These are phyloP conservation scores for Lynx canadensis DNA, from an alignment of 2,113 vertebrate species.

Conservation along the genomic window DNA sequence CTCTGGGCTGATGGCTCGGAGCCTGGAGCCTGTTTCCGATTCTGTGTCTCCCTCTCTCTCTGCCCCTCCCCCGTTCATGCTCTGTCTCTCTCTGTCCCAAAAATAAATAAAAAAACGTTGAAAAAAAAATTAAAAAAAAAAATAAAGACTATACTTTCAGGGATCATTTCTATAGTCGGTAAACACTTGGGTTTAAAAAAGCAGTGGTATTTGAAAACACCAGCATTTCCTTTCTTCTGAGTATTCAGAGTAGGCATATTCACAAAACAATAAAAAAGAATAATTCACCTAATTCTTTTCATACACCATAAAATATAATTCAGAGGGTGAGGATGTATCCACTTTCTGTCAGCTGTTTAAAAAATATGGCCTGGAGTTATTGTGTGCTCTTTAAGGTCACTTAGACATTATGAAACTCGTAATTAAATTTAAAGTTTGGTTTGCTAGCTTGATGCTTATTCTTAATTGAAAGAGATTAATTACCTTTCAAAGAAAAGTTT, in stretches of 20 bases:
- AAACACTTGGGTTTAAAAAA: background rate
- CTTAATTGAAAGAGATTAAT: constrained; percentile 51
- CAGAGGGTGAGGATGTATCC: background rate
- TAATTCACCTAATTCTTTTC: background rate
- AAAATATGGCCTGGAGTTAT: background rate
- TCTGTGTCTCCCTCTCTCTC: too few relatives aligned
- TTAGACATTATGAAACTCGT: constrained; percentile 14
- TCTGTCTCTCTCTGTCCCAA: too few relatives aligned
- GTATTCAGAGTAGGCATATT: background rate
- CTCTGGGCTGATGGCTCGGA: too few relatives aligned
- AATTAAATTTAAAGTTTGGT: constrained; percentile 42
- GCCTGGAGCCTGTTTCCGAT: too few relatives aligned
- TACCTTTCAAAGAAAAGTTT: constrained; percentile 35
- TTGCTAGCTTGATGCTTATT: background rate
- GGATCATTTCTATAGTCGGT: too few relatives aligned
- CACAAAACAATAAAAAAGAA: background rate
- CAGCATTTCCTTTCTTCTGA: background rate
- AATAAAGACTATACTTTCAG: background rate
- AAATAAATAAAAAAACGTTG: too few relatives aligned
- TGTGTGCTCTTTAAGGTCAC: background rate
- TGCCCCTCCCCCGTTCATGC: too few relatives aligned
- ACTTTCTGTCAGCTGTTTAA: background rate
- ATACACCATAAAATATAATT: constrained; percentile 1
- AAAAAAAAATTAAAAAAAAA: too few relatives aligned
- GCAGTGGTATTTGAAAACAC: background rate